These are phyloP conservation scores for Chrysomela aeneicollis DNA, from an alignment of 2,888 invertebrate genomes.

Conservation along the genomic window DNA sequence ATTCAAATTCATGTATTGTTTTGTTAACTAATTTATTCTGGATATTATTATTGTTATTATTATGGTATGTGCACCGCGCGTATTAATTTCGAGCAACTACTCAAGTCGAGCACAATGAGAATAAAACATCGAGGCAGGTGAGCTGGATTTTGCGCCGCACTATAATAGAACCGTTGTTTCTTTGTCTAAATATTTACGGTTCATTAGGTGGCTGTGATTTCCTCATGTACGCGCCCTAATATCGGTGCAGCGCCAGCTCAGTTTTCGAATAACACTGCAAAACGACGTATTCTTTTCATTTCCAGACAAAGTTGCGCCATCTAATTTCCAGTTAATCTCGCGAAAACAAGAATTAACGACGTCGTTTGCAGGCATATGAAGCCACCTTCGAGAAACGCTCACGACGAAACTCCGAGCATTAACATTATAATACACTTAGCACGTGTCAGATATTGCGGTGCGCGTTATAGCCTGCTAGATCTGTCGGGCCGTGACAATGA, in stretches of 20 bases:
- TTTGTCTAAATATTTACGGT: slow-evolving; percentile 56
- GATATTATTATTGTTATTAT: too few species aligned
- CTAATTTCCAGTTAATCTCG: slow-evolving; percentile 64
- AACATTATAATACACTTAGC: slow-evolving; percentile 62
- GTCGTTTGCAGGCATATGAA: slow-evolving; percentile 62
- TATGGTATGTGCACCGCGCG: not conserved
- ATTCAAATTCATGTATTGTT: too few species aligned
- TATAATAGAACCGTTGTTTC: slow-evolving; percentile 37
- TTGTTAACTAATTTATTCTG: too few species aligned
- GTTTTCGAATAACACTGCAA: slow-evolving; percentile 59
- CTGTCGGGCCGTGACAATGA: slow-evolving; percentile 21
- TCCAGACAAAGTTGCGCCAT: slow-evolving; percentile 62
- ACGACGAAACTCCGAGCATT: slow-evolving; percentile 59
- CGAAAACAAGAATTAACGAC: slow-evolving; percentile 63
- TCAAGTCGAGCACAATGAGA: slow-evolving; percentile 22
- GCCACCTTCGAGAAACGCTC: slow-evolving; percentile 55
- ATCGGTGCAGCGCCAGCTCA: slow-evolving; percentile 50
- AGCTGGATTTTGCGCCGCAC: slow-evolving; percentile 28
- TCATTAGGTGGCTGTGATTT: slow-evolving; percentile 51
- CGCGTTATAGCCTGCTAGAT: slow-evolving; percentile 18
- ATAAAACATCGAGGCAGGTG: slow-evolving; percentile 37
- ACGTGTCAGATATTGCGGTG: slow-evolving; percentile 52
- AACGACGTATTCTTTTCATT: slow-evolving; percentile 61
- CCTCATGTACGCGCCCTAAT: slow-evolving; percentile 51
- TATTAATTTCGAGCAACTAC: not conserved